These are phyloP conservation scores for Mya arenaria DNA, from an alignment of 1,140 invertebrate genomes.

Conservation along the genomic window DNA sequence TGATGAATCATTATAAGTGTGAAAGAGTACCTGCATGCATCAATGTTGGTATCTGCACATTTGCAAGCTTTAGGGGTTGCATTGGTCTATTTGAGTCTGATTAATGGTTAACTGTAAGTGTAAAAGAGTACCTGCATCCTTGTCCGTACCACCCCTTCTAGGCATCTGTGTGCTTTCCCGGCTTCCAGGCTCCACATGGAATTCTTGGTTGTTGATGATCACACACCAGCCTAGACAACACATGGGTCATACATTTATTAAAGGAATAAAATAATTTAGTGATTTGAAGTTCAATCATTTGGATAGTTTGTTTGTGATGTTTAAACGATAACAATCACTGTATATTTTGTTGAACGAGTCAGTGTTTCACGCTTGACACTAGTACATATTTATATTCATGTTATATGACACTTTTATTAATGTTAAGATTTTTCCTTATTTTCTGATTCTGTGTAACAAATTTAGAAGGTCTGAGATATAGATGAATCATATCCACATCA, in stretches of 20 bases:
- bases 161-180: conserved; percentile 60
- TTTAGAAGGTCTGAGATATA: no score
- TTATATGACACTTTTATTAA: no score
- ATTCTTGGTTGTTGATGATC: conserved; percentile 72
- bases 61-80: not conserved
- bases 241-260: not conserved
- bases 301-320: no score
- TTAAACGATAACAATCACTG: no score
- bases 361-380: no score
- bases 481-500: no score
- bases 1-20: not conserved
- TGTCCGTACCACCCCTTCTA: conserved; percentile 59
- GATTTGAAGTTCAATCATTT: no score
- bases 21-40: not conserved
- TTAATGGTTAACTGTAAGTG: not conserved
- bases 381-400: no score
- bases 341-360: no score
- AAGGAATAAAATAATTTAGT: not conserved
- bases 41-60: not conserved
- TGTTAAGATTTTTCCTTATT: no score
- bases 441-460: no score
- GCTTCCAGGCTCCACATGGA: conserved; percentile 30
- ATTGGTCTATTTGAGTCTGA: not conserved
- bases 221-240: conserved; percentile 65
- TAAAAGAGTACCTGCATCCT: conserved; percentile 59